Evolutionary conservation across 2,113 vertebrate genomes (phyloP).

Genomic region (Plotosus lineatus): DNA sequence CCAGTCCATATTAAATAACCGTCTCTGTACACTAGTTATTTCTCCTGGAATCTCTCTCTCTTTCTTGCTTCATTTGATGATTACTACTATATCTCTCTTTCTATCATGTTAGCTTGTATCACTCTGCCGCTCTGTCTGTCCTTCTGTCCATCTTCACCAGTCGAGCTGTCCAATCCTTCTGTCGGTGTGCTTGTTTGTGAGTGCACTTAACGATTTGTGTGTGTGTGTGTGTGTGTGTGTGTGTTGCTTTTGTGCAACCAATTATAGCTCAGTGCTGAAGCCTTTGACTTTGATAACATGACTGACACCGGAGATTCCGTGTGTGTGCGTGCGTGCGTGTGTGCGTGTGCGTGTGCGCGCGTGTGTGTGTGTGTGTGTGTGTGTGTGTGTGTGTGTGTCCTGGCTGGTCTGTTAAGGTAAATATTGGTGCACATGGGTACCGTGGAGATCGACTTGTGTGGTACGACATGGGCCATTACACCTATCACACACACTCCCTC

Average conservation of each 20-base stretch:
- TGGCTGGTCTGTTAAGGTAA: conserved; percentile 97
- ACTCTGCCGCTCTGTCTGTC: conserved; percentile 12
- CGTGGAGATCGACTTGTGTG: conserved; percentile 99
- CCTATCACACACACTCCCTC: conserved; percentile 87
- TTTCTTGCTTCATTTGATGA: conserved; percentile 38
- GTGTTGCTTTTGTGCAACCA: background rate
- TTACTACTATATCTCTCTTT: background rate
- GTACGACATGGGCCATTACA: conserved; percentile 96
- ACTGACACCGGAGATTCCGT: background rate
- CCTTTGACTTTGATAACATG: background rate
- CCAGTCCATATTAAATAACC: conserved; percentile 5
- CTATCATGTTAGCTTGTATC: background rate
- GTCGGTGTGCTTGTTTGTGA: background rate
- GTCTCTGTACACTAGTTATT: conserved; percentile 36
- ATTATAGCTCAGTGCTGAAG: background rate
- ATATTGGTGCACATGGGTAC: conserved; percentile 99
- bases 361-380: background rate
- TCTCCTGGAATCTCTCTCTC: conserved; percentile 37
- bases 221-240: background rate
- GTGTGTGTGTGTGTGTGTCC: conserved; percentile 58
- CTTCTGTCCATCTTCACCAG: background rate
- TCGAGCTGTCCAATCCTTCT: background rate
- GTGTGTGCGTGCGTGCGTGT: conserved; percentile 13
- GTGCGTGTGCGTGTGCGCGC: conserved; percentile 5
- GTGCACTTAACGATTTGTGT: background rate